Evolutionary conservation across 2,888 invertebrate species (phyloP), one percentile per base, ranked within the genome.

Genomic region (Andrena chrysosceles): DNA sequence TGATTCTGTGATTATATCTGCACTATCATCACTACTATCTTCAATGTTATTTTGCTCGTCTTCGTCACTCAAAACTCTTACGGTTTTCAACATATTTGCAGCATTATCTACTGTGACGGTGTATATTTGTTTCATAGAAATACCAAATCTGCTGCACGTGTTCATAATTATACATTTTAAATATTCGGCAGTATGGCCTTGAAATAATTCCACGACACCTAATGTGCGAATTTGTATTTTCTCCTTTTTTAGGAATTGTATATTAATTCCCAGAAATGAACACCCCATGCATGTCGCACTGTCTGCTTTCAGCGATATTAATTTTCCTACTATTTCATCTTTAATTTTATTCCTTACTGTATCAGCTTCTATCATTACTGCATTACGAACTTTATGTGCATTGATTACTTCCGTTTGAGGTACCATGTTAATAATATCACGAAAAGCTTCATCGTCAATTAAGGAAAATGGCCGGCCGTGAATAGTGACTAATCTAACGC

Each of bases 291-390:
- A 42, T 33, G 64, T 13, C 23, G 63, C 63, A 26, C 42, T 20
- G 23, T 64, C 64, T 23, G 16, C 26, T 42, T 64, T 64, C 20
- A 64, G 8, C 13, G 64, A 42, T 64, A 64, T 42, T 42, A 48
- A 23, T 64, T 23, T 42, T 26, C 42, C 42, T 3, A 8, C 16
- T 48, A 64, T 5, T 6, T 64, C 42, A 13, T 10, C 4, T 42
- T 42, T 23, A 64, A 64, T 64, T 48, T 64, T 4, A 23, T 64
- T 33, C 13, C 42, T 35, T 35, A 35, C 10, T 35, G 35, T 35
- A 23, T 35, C 13, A 16, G 63, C 23, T 64, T 64, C 63, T 42
- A 42, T 20, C 8, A 16, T 42, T 20, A 64, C 13, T 64, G 13
- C 23, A 20, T 64, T 13, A 23, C 63, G 63, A 13, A 64, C 33